Conservation (phyloP, 2,888 invertebrate genomes). For the Acrobasis repandana region DNA sequence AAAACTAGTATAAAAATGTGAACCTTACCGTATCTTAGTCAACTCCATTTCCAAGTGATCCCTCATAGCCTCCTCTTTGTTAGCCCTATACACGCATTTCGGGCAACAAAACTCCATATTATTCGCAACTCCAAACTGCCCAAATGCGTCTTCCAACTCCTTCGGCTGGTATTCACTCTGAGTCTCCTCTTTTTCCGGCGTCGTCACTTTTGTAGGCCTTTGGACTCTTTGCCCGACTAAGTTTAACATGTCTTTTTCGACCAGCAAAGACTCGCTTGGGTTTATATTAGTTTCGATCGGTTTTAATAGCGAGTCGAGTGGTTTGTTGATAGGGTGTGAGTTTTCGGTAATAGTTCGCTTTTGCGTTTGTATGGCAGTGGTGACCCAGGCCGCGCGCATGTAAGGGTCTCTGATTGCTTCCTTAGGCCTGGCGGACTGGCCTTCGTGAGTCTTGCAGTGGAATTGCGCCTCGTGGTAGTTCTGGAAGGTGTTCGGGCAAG, state of each 20-base stretch:
- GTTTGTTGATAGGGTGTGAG: neutral
- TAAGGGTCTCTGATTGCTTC: constrained; percentile 55
- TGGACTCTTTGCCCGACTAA: constrained; percentile 50
- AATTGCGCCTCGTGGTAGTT: constrained; percentile 71
- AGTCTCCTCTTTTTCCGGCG: neutral
- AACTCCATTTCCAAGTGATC: constrained; percentile 69
- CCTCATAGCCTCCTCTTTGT: constrained; percentile 53
- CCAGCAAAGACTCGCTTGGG: constrained; percentile 30
- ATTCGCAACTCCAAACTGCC: constrained; percentile 52
- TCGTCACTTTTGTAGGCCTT: constrained; percentile 25
- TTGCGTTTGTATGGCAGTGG: constrained; percentile 49
- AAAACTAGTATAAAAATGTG: neutral
- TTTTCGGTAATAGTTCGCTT: constrained; percentile 31
- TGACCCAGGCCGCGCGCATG: constrained; percentile 57
- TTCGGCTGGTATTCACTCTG: constrained; percentile 22
- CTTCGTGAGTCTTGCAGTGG: constrained; percentile 61
- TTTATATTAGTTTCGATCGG: neutral
- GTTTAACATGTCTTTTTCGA: constrained; percentile 50
- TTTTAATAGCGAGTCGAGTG: neutral
- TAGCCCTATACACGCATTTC: constrained; percentile 51
- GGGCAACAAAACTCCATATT: constrained; percentile 57
- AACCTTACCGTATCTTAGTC: constrained; percentile 62
- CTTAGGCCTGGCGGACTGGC: constrained; percentile 45
- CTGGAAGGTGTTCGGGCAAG: constrained; percentile 54
- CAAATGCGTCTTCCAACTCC: constrained; percentile 57